Percentiles rank a stretch among this genome's conserved stretches.
These are phyloP conservation scores for Bombus confusus DNA, from an alignment of 1,140 invertebrate genomes.

Conservation along the genomic window DNA sequence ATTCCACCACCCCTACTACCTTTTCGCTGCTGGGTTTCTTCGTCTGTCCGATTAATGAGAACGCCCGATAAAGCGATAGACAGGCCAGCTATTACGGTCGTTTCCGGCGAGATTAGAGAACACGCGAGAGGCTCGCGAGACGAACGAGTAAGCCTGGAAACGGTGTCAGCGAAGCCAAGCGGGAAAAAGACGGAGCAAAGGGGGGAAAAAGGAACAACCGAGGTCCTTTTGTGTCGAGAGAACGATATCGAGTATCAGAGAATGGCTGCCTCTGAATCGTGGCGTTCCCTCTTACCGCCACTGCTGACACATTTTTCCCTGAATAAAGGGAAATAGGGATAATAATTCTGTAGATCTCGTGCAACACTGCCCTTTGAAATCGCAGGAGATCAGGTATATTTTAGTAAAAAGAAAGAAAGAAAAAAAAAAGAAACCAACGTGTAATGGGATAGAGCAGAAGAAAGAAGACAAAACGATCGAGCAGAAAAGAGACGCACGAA, in stretches of 20 bases:
- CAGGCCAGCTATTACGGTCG: conserved; percentile 1
- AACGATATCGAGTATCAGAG: conserved; percentile 47
- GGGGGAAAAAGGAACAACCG: not conserved
- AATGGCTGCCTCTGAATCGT: not conserved
- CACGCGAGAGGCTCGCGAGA: not conserved
- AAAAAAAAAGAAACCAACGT: not conserved
- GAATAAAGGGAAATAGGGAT: conserved; percentile 17
- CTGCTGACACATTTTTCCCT: conserved; percentile 23
- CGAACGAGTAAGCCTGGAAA: not conserved
- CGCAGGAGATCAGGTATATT: not conserved
- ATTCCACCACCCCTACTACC: not conserved
- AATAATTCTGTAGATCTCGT: conserved; percentile 15
- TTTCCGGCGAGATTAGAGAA: not conserved
- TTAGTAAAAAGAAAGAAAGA: not conserved
- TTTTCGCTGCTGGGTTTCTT: not conserved
- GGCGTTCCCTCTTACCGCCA: not conserved
- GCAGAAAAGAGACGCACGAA: not conserved
- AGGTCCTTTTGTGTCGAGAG: conserved; percentile 28
- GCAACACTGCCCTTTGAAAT: not conserved
- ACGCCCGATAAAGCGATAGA: not conserved
- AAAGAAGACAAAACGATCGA: not conserved
- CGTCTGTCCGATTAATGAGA: conserved; percentile 19
- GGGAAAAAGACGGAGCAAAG: not conserved
- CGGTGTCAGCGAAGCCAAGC: not conserved
- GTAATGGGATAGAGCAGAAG: not conserved